Evolutionary conservation across 2,113 vertebrate genomes (phyloP).

Genomic region (Actenoides hombroni): DNA sequence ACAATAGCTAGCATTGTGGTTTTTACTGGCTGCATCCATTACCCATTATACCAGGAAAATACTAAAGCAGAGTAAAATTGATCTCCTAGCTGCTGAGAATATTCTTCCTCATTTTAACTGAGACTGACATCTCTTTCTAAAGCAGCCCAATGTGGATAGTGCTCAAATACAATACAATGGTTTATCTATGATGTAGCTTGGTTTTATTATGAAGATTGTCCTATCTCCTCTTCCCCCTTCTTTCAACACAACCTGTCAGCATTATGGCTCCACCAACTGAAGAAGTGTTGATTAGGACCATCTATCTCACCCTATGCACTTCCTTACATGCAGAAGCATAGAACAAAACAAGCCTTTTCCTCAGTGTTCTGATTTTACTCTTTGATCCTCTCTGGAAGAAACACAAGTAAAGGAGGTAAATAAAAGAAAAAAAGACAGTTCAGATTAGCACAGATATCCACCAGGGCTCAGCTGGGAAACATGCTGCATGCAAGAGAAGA

Average conservation of each 20-base stretch:
- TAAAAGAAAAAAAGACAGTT: not conserved
- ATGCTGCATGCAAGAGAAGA: not conserved
- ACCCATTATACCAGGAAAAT: not conserved
- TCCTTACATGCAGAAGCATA: not conserved
- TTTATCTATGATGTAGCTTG: not conserved
- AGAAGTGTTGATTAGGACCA: not conserved
- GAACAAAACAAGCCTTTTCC: constrained; percentile 5
- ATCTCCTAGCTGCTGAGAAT: not conserved
- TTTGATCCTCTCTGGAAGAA: not conserved
- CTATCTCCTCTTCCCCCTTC: constrained; percentile 29
- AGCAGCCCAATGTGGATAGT: not conserved
- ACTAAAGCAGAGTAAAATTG: not conserved
- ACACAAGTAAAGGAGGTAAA: not conserved
- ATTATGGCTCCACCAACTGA: constrained; percentile 62
- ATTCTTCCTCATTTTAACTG: not conserved
- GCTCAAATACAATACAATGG: not conserved
- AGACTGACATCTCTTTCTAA: not conserved
- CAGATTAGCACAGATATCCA: not conserved
- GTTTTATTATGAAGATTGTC: not conserved
- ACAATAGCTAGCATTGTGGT: not conserved
- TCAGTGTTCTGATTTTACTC: not conserved
- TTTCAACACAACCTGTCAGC: constrained; percentile 23
- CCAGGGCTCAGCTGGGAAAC: constrained; percentile 25
- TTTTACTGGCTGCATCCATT: not conserved
- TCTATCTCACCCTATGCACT: not conserved